Evolutionary conservation across 30 jellyfish, hydroid and myxozoan genomes (phyloP).

Genomic region (Catostylus mosaicus): DNA sequence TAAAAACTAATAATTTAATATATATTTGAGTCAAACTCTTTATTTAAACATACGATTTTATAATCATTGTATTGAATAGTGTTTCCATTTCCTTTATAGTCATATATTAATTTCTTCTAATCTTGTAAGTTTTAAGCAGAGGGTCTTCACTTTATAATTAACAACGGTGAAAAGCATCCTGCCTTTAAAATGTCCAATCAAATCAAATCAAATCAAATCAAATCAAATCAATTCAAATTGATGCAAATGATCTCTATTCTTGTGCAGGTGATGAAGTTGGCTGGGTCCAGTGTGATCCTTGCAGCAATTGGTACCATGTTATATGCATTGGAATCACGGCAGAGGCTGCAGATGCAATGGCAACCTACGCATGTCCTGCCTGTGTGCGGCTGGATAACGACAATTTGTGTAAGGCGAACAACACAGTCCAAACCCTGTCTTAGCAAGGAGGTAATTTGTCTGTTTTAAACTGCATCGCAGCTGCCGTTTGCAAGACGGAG

Average conservation of each 20-base stretch:
- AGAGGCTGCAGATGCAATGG: slow-evolving; percentile 94
- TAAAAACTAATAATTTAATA: no score
- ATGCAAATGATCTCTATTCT: not conserved
- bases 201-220: no score
- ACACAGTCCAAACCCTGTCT: not conserved
- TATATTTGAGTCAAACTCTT: no score
- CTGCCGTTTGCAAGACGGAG: not conserved
- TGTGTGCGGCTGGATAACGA: slow-evolving; percentile 39
- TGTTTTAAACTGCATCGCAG: not conserved
- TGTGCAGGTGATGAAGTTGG: slow-evolving; percentile 98
- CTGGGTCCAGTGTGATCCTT: slow-evolving; percentile 98
- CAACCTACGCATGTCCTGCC: slow-evolving; percentile 80
- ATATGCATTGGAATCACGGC: slow-evolving; percentile 97
- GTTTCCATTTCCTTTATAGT: no score
- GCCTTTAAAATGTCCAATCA: no score
- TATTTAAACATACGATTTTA: no score
- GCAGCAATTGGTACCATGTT: slow-evolving; percentile 97
- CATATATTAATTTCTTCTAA: no score
- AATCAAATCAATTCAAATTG: no score
- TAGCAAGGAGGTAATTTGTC: not conserved
- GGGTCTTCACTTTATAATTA: no score
- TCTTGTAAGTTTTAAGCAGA: no score
- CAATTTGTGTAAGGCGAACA: not conserved
- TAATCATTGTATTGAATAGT: no score
- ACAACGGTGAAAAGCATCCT: no score